phyloP scores from a whole-genome alignment of 2,113 vertebrate genomes.

The Beaufortia kweichowensis region DNA sequence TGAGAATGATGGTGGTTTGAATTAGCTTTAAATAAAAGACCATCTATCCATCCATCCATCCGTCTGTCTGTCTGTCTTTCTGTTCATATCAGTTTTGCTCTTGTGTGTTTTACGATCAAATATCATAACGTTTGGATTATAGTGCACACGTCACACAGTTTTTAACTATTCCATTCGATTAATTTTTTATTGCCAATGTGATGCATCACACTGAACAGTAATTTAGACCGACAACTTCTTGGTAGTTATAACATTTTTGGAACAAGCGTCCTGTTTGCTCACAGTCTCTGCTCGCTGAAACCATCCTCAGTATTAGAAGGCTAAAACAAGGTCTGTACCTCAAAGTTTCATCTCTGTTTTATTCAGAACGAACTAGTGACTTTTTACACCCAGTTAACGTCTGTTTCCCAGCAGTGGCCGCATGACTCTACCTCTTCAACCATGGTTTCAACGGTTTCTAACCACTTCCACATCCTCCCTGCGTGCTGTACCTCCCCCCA shows the following conservation, averaged over 20 bases:
- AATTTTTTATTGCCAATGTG: slow-evolving; percentile 4
- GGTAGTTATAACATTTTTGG: background rate
- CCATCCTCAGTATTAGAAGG: background rate
- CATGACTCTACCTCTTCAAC: slow-evolving; percentile 87
- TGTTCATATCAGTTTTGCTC: too few relatives aligned
- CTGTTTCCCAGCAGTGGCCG: slow-evolving; percentile 88
- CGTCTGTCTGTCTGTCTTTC: too few relatives aligned
- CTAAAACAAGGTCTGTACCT: slow-evolving; percentile 10
- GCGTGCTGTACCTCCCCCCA: slow-evolving; percentile 60
- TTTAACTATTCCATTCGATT: too few relatives aligned
- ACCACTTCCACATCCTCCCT: slow-evolving; percentile 86
- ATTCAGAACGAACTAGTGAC: slow-evolving; percentile 55
- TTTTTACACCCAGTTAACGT: slow-evolving; percentile 83
- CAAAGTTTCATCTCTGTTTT: slow-evolving; percentile 44
- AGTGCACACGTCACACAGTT: too few relatives aligned
- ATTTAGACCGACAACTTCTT: background rate
- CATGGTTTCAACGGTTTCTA: slow-evolving; percentile 86
- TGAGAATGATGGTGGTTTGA: slow-evolving; percentile 13
- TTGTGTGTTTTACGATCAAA: too few relatives aligned
- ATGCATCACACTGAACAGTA: background rate
- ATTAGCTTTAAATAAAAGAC: slow-evolving; percentile 32
- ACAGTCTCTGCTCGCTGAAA: background rate
- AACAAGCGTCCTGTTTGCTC: background rate
- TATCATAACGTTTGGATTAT: too few relatives aligned
- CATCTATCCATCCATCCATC: background rate